Base-by-base conservation (phyloP, 2,113 vertebrate species). In the Pseudopipra pipra region DNA sequence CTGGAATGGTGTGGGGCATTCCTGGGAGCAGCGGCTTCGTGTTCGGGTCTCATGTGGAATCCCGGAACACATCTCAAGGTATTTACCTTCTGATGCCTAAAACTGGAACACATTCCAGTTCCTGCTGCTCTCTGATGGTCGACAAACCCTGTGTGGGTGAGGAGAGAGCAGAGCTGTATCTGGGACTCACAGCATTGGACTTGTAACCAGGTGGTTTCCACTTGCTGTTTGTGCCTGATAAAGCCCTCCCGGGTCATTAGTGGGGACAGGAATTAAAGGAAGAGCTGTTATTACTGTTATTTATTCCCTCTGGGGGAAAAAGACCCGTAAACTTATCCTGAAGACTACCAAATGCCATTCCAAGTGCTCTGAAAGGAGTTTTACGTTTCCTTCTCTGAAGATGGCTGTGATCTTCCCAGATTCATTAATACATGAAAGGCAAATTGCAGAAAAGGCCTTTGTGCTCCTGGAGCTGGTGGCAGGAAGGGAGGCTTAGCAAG, bases 341-440 rank as follows among this genome's bases (percentile, higher is more conserved):
- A 68, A 62, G 33, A n/a, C 84, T 91, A 87, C 46, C 78, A 93
- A 79, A 82, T 85, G 71, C 85, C 62, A 43, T 89, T 93, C 33
- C 71, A 73, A 85, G 63, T 70, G 67, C 89, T 88, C 13, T 83
- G 75, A 87, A 80, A 96, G 72, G 52, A 87, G 78, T 79, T 94
- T 66, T 47, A 24, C 67, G 39, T 89, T 93, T 91, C 91, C 58
- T 89, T 76, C 58, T 85, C 78, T 77, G 93, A 72, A 91, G 87
- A 58, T 1, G 35, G 59, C 91, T 94, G 63, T 91, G 74, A 94
- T 96, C 85, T 88, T 94, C 78, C 71, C 21, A 8, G 78, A 37
- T 65, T 94, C 87, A 33, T 93, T 88, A 92, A 54, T 49, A 67
- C 33, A 14, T 11, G 78, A 87, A 92, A 93, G 86, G 78, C 91